phyloP scores from a whole-genome alignment of 2,888 invertebrate genomes.

The Amitus sp. region DNA sequence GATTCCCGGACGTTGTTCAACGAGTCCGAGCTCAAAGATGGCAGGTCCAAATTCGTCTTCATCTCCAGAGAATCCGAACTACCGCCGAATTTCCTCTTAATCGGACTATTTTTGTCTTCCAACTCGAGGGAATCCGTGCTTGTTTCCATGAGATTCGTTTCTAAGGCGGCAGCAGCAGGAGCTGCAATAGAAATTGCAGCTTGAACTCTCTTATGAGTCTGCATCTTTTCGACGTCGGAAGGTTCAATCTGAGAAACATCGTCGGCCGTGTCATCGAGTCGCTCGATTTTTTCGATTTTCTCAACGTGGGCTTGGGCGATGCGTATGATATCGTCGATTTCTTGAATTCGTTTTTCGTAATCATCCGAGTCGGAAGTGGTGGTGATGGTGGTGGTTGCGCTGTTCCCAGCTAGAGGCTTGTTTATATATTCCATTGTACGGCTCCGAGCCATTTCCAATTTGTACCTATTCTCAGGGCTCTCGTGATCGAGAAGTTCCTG shows the following conservation, averaged over 20 bases:
- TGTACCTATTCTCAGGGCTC: conserved; percentile 72
- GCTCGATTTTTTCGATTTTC: conserved; percentile 71
- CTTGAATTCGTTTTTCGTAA: conserved; percentile 74
- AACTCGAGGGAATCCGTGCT: conserved; percentile 74
- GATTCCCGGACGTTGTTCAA: conserved; percentile 60
- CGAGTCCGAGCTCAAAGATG: conserved; percentile 62
- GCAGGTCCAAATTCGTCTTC: conserved; percentile 67
- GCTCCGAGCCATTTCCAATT: conserved; percentile 64
- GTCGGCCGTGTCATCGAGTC: conserved; percentile 69
- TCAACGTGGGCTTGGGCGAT: conserved; percentile 76
- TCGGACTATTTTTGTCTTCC: conserved; percentile 65
- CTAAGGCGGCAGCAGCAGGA: no score
- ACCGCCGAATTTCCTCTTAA: no score
- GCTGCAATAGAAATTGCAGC: no score
- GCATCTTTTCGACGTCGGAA: conserved; percentile 49
- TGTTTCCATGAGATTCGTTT: conserved; percentile 69
- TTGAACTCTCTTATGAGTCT: no score
- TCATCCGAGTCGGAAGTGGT: conserved; percentile 70
- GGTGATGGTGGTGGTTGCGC: conserved; percentile 54
- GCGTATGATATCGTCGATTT: conserved; percentile 76
- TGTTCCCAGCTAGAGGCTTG: no score
- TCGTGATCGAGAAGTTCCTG: conserved; percentile 79
- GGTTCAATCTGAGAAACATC: conserved; percentile 66
- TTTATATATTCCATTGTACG: no score
- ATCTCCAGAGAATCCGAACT: conserved; percentile 78